Evolutionary conservation across 2,797 vertebrate species (phyloP).

Genomic region (Florisuga fusca): DNA sequence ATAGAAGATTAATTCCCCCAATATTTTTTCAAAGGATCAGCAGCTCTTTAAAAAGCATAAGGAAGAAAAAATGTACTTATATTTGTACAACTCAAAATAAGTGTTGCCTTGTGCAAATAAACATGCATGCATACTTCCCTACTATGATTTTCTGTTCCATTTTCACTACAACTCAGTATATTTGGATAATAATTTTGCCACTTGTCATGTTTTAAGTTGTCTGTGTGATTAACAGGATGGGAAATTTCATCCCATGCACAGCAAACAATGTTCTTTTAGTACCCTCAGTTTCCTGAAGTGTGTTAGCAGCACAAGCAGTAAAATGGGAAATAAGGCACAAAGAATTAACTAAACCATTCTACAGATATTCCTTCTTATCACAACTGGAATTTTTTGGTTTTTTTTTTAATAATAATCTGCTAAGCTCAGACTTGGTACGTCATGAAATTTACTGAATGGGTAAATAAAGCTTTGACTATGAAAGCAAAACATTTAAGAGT

Average conservation of each 20-base stretch:
- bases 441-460: neutral
- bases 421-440: neutral
- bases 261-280: neutral
- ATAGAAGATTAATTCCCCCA: conserved; percentile 39
- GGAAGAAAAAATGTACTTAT: neutral
- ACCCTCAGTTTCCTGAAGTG: neutral
- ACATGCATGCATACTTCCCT: neutral
- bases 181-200: neutral
- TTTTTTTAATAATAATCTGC: neutral
- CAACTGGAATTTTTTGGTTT: neutral
- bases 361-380: neutral
- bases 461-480: neutral
- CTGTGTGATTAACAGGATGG: neutral
- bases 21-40: neutral
- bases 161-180: neutral
- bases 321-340: neutral
- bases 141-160: neutral
- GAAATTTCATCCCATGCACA: neutral
- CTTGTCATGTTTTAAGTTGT: neutral
- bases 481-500: conserved; percentile 15
- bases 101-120: neutral
- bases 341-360: neutral
- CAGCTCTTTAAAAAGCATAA: neutral
- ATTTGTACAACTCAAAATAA: neutral
- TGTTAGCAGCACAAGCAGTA: neutral